These are phyloP conservation scores for Leucophenga varia DNA, from an alignment of 1,140 invertebrate species.

Conservation along the genomic window DNA sequence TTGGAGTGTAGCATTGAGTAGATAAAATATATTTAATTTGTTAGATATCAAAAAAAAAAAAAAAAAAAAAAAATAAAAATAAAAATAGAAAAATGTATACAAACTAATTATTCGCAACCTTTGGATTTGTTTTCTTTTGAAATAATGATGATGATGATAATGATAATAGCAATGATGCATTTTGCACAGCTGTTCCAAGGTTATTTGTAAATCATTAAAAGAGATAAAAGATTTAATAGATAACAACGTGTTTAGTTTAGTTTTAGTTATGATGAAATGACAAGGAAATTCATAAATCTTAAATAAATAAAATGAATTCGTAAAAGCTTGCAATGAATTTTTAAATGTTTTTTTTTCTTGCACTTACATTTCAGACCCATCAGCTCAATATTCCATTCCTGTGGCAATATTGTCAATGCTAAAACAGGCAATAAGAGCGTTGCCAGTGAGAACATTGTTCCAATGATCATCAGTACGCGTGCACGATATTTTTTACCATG, in stretches of 20 bases:
- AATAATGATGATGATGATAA: too few species aligned
- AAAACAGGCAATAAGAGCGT: constrained; percentile 61
- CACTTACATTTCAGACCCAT: constrained; percentile 38
- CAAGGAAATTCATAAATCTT: not conserved
- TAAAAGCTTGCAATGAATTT: not conserved
- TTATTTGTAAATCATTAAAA: too few species aligned
- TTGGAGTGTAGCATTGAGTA: not conserved
- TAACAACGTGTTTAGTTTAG: too few species aligned
- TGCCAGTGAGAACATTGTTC: constrained; percentile 64
- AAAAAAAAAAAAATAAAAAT: too few species aligned
- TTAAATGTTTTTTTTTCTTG: not conserved
- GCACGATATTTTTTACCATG: constrained; percentile 65
- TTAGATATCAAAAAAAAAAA: too few species aligned
- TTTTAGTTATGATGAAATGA: not conserved
- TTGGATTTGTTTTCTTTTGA: too few species aligned
- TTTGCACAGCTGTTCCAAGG: too few species aligned
- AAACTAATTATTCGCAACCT: too few species aligned
- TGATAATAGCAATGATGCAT: too few species aligned
- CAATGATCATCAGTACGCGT: constrained; percentile 64
- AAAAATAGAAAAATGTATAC: too few species aligned
- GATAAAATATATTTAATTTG: not conserved
- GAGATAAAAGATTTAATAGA: too few species aligned
- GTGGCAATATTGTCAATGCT: constrained; percentile 60
- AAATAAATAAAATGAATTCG: not conserved
- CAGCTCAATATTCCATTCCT: constrained; percentile 33